Evolutionary conservation across 2,113 vertebrate genomes (phyloP).

Genomic region (Cacatua alba): DNA sequence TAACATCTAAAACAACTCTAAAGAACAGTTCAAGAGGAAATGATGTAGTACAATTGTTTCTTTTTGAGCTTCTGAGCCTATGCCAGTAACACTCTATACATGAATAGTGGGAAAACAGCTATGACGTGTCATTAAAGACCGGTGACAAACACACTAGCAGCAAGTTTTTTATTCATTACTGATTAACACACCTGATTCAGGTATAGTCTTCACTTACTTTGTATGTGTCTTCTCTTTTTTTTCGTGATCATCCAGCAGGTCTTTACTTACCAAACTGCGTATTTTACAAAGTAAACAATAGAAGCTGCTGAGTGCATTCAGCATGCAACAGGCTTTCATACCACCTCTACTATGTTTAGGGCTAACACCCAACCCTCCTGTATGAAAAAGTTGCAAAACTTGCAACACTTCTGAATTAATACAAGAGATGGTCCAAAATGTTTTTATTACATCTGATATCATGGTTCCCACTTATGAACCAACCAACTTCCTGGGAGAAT

Average conservation of each 20-base stretch:
- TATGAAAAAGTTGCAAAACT: neutral
- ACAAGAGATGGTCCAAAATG: neutral
- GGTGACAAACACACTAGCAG: neutral
- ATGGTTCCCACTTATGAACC: neutral
- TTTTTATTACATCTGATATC: neutral
- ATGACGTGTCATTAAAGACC: neutral
- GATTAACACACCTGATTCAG: neutral
- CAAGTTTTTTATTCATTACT: neutral
- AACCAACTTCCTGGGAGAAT: neutral
- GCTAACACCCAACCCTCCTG: neutral
- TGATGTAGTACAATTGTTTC: neutral
- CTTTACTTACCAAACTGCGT: neutral
- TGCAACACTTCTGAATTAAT: neutral
- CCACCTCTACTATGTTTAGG: neutral
- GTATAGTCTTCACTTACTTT: neutral
- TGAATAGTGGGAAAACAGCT: neutral
- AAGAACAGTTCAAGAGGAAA: neutral
- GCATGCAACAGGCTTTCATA: neutral
- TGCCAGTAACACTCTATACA: neutral
- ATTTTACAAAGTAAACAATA: neutral
- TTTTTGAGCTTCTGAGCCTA: neutral
- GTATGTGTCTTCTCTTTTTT: neutral
- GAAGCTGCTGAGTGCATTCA: neutral
- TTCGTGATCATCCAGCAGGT: neutral
- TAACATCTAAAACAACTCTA: neutral